Percentiles rank a stretch among this genome's conserved stretches.
Evolutionary conservation across 2,888 invertebrate species (phyloP).

Genomic region (Spicauda simplicius): DNA sequence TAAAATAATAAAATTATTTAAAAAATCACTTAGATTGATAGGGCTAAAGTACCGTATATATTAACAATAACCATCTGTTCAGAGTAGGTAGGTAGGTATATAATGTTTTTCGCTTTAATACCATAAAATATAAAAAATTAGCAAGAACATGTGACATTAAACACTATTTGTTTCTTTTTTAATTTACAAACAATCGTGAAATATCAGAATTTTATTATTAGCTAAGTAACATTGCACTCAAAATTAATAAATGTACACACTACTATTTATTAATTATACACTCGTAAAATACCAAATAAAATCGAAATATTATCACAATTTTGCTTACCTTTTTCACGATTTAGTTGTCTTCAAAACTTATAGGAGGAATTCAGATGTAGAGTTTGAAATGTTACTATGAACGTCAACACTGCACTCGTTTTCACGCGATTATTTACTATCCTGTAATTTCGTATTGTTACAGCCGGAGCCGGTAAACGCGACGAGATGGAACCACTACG

Average conservation of each 20-base stretch:
- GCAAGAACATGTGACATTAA: too few species aligned
- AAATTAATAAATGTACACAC: not conserved
- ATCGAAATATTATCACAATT: not conserved
- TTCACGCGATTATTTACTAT: constrained; percentile 45
- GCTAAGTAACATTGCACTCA: not conserved
- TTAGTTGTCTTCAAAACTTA: not conserved
- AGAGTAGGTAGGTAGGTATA: too few species aligned
- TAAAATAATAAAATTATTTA: too few species aligned
- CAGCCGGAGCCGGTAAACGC: constrained; percentile 40
- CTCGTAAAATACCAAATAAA: not conserved
- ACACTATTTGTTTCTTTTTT: too few species aligned
- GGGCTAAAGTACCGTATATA: too few species aligned
- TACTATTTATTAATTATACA: too few species aligned
- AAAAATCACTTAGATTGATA: too few species aligned
- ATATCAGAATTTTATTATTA: not conserved
- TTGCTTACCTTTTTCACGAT: constrained; percentile 10
- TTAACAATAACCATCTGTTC: too few species aligned
- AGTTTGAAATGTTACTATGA: constrained; percentile 29
- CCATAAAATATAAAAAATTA: too few species aligned
- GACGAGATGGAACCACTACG: constrained; percentile 48
- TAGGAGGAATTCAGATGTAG: not conserved
- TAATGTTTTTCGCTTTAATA: too few species aligned
- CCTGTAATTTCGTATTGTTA: constrained; percentile 37
- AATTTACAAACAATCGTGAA: too few species aligned
- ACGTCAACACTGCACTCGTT: constrained; percentile 66